phyloP scores from a whole-genome alignment of 2,888 invertebrate species.

The Drosophila cognata region DNA sequence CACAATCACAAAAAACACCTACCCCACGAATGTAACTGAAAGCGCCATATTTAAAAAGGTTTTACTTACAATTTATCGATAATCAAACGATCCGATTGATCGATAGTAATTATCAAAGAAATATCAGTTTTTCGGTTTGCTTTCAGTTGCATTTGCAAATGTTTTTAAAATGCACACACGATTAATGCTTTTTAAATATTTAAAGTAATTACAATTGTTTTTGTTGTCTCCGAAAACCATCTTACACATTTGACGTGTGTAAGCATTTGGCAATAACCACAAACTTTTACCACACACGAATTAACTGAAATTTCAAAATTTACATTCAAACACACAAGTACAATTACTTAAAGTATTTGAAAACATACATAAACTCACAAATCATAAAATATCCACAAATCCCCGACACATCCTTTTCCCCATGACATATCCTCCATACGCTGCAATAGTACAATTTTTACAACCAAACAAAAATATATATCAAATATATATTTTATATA shows the following conservation, averaged over 20 bases:
- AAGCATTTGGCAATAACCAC: slow-evolving; percentile 46
- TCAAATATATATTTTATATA: slow-evolving; percentile 83
- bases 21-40: slow-evolving; percentile 65
- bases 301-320: slow-evolving; percentile 79
- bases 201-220: slow-evolving; percentile 81
- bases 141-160: slow-evolving; percentile 59
- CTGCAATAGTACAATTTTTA: slow-evolving; percentile 85
- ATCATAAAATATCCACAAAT: slow-evolving; percentile 15
- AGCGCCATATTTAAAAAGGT: slow-evolving; percentile 42
- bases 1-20: slow-evolving; percentile 28
- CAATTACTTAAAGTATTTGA: slow-evolving; percentile 82
- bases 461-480: slow-evolving; percentile 80
- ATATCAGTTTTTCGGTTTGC: slow-evolving; percentile 37
- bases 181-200: slow-evolving; percentile 80
- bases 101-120: slow-evolving; percentile 3
- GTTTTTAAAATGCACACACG: slow-evolving; percentile 51
- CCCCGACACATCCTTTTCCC: slow-evolving; percentile 35
- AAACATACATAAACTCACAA: slow-evolving; percentile 61
- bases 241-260: slow-evolving; percentile 40
- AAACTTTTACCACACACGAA: slow-evolving; percentile 48
- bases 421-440: slow-evolving; percentile 83
- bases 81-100: slow-evolving; percentile 6
- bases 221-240: slow-evolving; percentile 60
- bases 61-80: slow-evolving; percentile 18
- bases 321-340: slow-evolving; percentile 40